These are phyloP conservation scores for Drosophila meridionalis DNA, from an alignment of 2,888 invertebrate genomes.

Conservation along the genomic window DNA sequence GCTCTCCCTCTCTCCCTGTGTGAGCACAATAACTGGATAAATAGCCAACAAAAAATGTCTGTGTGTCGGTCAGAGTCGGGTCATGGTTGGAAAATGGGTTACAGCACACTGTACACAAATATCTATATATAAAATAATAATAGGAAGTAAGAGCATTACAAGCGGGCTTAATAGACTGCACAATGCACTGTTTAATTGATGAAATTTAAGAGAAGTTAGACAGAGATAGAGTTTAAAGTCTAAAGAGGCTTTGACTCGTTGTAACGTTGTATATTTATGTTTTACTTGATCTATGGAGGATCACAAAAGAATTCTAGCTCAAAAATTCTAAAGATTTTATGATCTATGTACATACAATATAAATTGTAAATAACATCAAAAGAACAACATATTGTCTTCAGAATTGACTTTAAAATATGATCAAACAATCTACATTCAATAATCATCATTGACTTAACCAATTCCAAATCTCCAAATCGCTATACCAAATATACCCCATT, in stretches of 20 bases:
- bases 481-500: slow-evolving; percentile 1
- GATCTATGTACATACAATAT: too few relatives aligned
- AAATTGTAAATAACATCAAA: not conserved
- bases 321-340: too few relatives aligned
- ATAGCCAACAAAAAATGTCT: slow-evolving; percentile 7
- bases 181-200: not conserved
- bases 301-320: not conserved
- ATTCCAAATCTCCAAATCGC: not conserved
- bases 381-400: not conserved
- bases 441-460: not conserved
- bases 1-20: not conserved
- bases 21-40: slow-evolving; percentile 26
- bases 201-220: not conserved
- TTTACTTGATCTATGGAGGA: not conserved
- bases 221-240: not conserved
- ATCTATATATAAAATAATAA: slow-evolving; percentile 23
- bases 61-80: slow-evolving; percentile 21
- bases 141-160: not conserved
- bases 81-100: slow-evolving; percentile 40
- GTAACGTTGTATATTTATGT: not conserved
- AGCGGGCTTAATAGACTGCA: not conserved
- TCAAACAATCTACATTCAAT: not conserved
- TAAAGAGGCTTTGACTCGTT: too few relatives aligned
- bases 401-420: too few relatives aligned
- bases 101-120: slow-evolving; percentile 13